A percentile compares a stretch with the other conserved stretches of the same genome.
phyloP scores from a whole-genome alignment of 2,113 vertebrate species.

The Entomyzon cyanotis region DNA sequence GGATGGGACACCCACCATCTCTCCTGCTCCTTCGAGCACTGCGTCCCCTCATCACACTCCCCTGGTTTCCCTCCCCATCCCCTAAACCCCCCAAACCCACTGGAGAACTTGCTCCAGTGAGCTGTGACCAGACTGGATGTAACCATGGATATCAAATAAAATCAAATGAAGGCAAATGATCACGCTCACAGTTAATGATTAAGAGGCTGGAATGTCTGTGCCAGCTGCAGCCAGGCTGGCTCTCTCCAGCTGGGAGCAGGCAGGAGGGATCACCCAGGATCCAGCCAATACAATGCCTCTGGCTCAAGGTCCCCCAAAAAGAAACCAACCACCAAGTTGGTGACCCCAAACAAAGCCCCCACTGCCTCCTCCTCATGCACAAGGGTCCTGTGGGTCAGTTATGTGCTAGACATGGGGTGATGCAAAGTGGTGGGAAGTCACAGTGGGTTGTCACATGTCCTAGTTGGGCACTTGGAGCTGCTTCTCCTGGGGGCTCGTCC shows the following conservation, averaged over 20 bases:
- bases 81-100: not conserved
- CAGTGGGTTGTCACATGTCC: not conserved
- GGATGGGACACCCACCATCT: not conserved
- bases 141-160: not conserved
- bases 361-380: rapidly evolving
- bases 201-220: not conserved
- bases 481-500: not conserved
- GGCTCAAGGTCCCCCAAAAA: not conserved
- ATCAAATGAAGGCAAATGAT: not conserved
- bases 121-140: not conserved
- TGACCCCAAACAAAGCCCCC: not conserved
- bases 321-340: not conserved
- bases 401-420: rapidly evolving
- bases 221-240: not conserved
- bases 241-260: not conserved
- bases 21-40: rapidly evolving
- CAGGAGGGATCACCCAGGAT: not conserved
- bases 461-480: not conserved
- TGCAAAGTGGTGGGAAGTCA: not conserved
- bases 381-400: not conserved
- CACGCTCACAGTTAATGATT: not conserved
- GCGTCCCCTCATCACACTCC: rapidly evolving
- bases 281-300: not conserved
- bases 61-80: not conserved
- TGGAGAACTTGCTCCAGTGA: not conserved